These are phyloP conservation scores for Hephaestus fuliginosus DNA, from an alignment of 2,797 vertebrate genomes.

Conservation along the genomic window DNA sequence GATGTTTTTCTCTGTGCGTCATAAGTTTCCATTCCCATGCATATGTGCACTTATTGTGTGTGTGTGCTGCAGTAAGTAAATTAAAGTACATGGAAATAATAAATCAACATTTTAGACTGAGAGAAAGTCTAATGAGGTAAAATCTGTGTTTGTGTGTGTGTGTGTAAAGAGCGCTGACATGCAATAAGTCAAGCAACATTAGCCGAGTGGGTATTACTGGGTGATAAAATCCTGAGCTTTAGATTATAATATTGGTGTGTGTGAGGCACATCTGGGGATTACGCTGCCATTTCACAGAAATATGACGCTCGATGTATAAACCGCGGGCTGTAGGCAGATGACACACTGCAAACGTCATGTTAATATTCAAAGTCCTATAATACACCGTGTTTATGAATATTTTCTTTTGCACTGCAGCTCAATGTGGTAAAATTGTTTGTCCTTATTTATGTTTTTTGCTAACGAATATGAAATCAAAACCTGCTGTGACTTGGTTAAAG, in stretches of 20 bases:
- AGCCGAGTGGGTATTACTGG: conserved; percentile 61
- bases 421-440: neutral
- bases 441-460: neutral
- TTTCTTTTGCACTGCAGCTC: neutral
- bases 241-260: conserved; percentile 61
- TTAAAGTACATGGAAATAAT: conserved; percentile 8
- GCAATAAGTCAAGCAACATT: conserved; percentile 44
- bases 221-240: conserved; percentile 71
- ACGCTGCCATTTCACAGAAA: conserved; percentile 46
- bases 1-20: neutral
- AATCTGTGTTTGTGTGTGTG: conserved; percentile 10
- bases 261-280: conserved; percentile 63
- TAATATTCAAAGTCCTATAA: neutral
- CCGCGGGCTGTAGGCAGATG: neutral
- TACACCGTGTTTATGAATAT: neutral
- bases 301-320: conserved; percentile 32
- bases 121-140: conserved; percentile 1
- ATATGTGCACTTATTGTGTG: neutral
- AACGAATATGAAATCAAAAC: neutral
- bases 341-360: neutral
- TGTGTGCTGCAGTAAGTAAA: neutral
- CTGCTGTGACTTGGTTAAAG: too few species aligned
- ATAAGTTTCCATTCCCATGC: neutral
- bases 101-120: conserved; percentile 3
- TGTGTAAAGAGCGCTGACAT: conserved; percentile 7